Evolutionary conservation across 2,113 vertebrate species (phyloP).

Genomic region (Struthidea cinerea): DNA sequence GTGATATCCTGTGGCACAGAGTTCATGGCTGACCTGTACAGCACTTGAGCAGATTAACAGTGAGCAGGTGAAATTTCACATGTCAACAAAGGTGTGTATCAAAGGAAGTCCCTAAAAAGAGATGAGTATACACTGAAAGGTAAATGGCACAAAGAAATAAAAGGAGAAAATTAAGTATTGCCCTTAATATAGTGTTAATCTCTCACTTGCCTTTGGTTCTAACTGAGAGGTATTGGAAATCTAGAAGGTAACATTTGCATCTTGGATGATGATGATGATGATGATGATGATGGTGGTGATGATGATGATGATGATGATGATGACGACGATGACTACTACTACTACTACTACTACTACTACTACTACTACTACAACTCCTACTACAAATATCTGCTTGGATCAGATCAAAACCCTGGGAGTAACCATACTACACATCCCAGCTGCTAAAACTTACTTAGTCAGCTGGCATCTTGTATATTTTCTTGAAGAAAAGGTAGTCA

Average conservation of each 20-base stretch:
- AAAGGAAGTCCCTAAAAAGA: background rate
- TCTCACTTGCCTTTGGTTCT: background rate
- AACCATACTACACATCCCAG: background rate
- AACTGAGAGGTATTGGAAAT: background rate
- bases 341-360: background rate
- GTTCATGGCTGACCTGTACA: fast-evolving
- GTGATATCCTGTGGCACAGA: background rate
- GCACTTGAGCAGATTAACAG: background rate
- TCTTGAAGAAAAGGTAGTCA: background rate
- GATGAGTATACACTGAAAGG: background rate
- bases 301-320: no score
- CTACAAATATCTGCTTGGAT: background rate
- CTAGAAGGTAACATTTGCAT: background rate
- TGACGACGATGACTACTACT: no score
- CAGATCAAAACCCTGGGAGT: background rate
- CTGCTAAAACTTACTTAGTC: background rate
- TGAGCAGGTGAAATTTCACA: background rate
- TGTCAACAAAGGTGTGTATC: background rate
- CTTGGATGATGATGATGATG: background rate
- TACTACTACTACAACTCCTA: background rate
- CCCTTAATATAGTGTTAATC: background rate
- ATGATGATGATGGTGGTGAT: background rate
- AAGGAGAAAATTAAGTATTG: background rate
- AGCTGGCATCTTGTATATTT: background rate
- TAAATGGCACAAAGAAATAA: background rate